These are phyloP conservation scores for Cebus imitator DNA, from an alignment of 2,113 vertebrate species.

Conservation along the genomic window DNA sequence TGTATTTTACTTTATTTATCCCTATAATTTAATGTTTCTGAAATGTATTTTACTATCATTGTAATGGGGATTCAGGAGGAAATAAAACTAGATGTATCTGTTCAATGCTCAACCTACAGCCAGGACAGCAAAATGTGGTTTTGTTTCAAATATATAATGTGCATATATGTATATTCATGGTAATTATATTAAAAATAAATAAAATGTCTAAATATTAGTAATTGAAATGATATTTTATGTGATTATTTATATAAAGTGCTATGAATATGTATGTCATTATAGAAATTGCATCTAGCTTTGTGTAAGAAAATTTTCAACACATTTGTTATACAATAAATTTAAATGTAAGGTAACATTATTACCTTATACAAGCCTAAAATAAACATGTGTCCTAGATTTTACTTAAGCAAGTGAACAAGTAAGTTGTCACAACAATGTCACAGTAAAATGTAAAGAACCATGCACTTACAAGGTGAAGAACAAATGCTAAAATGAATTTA, in stretches of 20 bases:
- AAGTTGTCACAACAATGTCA: not conserved
- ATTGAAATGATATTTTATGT: not conserved
- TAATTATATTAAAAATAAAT: not conserved
- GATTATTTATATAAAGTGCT: not conserved
- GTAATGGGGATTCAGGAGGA: not conserved
- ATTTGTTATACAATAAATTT: not conserved
- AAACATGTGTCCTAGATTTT: not conserved
- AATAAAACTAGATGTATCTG: not conserved
- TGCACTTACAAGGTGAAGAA: not conserved
- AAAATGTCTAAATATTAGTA: not conserved
- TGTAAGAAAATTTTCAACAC: not conserved
- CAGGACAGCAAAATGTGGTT: not conserved
- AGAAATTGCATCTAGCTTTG: not conserved
- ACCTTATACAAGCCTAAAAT: not conserved
- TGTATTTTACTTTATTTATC: not conserved
- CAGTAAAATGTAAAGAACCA: not conserved
- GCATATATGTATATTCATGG: not conserved
- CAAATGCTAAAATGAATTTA: not conserved
- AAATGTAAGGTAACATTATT: not conserved
- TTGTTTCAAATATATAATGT: not conserved
- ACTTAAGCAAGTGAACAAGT: not conserved
- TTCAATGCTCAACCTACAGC: not conserved
- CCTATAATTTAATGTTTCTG: not conserved
- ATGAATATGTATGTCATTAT: not conserved
- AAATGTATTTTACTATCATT: not conserved